A percentile compares a stretch with the other conserved stretches of the same genome.
These are phyloP conservation scores for Neodontobutis hainanensis DNA, from an alignment of 2,113 vertebrate genomes.

Conservation along the genomic window DNA sequence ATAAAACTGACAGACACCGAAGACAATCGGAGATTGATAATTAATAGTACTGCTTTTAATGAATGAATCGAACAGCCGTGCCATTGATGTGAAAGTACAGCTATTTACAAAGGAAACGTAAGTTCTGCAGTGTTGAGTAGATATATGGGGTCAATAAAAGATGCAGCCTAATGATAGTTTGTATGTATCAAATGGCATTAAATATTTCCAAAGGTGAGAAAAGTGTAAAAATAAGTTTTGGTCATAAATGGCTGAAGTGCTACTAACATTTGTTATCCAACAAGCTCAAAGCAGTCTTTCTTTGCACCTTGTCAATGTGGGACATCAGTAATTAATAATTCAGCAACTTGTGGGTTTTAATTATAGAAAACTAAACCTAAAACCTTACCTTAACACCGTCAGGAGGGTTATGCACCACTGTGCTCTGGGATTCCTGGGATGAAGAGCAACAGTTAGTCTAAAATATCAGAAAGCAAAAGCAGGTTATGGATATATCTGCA, in stretches of 20 bases:
- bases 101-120: no score
- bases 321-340: background rate
- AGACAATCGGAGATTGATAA: no score
- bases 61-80: no score
- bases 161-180: no score
- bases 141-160: no score
- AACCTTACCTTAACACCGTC: constrained; percentile 95
- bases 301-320: background rate
- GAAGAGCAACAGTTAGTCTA: constrained; percentile 41
- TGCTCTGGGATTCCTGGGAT: constrained; percentile 96
- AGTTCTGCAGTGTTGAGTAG: background rate
- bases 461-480: background rate
- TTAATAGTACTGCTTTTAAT: no score
- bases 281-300: background rate
- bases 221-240: background rate
- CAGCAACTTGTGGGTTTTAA: background rate
- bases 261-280: background rate
- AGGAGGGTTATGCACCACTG: constrained; percentile 96
- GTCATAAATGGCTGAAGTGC: background rate
- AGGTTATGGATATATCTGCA: no score
- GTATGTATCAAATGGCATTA: no score
- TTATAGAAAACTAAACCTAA: constrained; percentile 15
- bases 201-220: background rate
- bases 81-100: no score
- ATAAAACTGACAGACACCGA: no score